These are phyloP conservation scores for Dendrolimus kikuchii DNA, from an alignment of 1,140 invertebrate species.

Conservation along the genomic window DNA sequence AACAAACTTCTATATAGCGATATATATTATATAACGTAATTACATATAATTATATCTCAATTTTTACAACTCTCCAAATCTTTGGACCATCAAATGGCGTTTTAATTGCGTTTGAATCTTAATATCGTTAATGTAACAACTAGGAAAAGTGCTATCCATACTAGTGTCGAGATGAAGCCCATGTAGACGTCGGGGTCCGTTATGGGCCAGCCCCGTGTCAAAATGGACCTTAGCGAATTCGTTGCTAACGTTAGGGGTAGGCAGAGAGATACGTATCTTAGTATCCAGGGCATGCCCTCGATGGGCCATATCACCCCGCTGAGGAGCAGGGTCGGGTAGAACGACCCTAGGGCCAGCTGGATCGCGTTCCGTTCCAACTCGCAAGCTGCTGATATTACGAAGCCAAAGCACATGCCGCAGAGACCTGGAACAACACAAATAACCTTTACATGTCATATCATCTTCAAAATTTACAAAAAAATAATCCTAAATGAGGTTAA, in stretches of 20 bases:
- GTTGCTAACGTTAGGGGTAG: conserved; percentile 94
- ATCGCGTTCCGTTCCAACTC: conserved; percentile 95
- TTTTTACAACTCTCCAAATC: too few species aligned
- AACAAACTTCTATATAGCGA: too few species aligned
- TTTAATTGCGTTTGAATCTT: conserved; percentile 78
- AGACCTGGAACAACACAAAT: conserved; percentile 60
- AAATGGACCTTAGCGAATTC: conserved; percentile 88
- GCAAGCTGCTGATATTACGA: conserved; percentile 94
- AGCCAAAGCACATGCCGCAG: conserved; percentile 95
- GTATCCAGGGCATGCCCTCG: conserved; percentile 88
- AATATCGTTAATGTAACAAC: conserved; percentile 86
- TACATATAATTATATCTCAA: too few species aligned
- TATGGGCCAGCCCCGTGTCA: conserved; percentile 92
- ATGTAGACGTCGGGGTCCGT: conserved; percentile 87
- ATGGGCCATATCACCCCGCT: conserved; percentile 94
- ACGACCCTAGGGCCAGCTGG: conserved; percentile 93
- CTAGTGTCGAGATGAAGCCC: conserved; percentile 90
- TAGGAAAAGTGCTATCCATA: conserved; percentile 91
- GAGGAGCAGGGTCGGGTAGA: conserved; percentile 93
- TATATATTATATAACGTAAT: too few species aligned
- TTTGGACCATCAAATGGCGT: conserved; percentile 4
- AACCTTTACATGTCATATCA: not conserved
- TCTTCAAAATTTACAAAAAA: too few species aligned
- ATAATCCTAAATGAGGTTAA: too few species aligned
- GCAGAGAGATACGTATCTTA: conserved; percentile 87